phyloP scores from a whole-genome alignment of 2,888 invertebrate species.

The Aphodius sticticus region DNA sequence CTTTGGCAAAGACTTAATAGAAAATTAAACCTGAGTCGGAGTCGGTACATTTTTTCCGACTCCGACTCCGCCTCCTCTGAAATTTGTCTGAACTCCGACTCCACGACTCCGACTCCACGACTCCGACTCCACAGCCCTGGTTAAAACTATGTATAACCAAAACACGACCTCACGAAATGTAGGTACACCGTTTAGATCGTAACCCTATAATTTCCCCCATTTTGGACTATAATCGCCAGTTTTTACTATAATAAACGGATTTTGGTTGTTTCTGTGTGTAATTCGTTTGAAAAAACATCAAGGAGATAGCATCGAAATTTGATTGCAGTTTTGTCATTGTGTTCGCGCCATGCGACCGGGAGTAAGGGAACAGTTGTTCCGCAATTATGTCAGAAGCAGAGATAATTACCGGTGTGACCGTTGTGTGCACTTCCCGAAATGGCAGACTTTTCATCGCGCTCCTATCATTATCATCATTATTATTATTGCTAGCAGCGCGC shows the following conservation, averaged over 20 bases:
- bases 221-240: no score
- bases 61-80: no score
- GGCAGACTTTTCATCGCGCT: slow-evolving; percentile 10
- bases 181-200: no score
- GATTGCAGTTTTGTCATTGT: slow-evolving; percentile 24
- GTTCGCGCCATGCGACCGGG: neutral
- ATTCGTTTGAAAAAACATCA: neutral
- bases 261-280: neutral
- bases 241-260: neutral
- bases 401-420: slow-evolving; percentile 20
- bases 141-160: no score
- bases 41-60: no score
- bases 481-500: neutral
- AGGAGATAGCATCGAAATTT: slow-evolving; percentile 18
- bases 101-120: no score
- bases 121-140: no score
- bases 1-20: no score
- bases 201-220: no score
- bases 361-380: neutral
- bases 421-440: slow-evolving; percentile 19
- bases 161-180: no score
- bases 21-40: no score
- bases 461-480: slow-evolving; percentile 19
- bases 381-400: slow-evolving; percentile 13
- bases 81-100: no score